phyloP scores from a whole-genome alignment of 30 jellyfish, hydroid and myxozoan species.

The Catostylus mosaicus region DNA sequence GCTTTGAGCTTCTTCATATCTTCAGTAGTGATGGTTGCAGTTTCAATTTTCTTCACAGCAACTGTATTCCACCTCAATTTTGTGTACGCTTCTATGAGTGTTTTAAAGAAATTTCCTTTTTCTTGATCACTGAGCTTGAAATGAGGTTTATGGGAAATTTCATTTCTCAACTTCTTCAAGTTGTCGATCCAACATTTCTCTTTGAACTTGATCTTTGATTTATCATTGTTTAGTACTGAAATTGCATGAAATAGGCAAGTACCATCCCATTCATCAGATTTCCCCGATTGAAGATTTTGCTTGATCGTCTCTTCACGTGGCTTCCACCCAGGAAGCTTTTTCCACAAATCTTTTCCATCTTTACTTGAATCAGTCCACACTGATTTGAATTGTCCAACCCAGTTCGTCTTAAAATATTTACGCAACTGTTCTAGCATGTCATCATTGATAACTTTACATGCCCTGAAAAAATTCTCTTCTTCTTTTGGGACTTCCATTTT shows the following conservation, averaged over 20 bases:
- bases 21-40: conserved; percentile 2
- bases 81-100: not conserved
- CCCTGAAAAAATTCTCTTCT: not conserved
- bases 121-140: not conserved
- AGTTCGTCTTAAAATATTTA: not conserved
- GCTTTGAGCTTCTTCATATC: not conserved
- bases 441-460: not conserved
- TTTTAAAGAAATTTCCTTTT: not conserved
- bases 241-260: not conserved
- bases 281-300: not conserved
- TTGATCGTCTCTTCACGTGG: not conserved
- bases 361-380: not conserved
- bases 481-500: not conserved
- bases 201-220: too few species aligned
- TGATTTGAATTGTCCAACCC: not conserved
- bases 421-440: not conserved
- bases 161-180: not conserved
- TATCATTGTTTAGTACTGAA: too few species aligned
- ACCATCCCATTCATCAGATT: not conserved
- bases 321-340: not conserved
- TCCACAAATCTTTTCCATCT: not conserved
- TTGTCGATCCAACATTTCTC: not conserved
- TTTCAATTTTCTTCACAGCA: not conserved
- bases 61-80: not conserved
- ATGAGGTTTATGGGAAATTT: not conserved